phyloP scores from a whole-genome alignment of 1,140 invertebrate species.

The Panulirus ornatus region DNA sequence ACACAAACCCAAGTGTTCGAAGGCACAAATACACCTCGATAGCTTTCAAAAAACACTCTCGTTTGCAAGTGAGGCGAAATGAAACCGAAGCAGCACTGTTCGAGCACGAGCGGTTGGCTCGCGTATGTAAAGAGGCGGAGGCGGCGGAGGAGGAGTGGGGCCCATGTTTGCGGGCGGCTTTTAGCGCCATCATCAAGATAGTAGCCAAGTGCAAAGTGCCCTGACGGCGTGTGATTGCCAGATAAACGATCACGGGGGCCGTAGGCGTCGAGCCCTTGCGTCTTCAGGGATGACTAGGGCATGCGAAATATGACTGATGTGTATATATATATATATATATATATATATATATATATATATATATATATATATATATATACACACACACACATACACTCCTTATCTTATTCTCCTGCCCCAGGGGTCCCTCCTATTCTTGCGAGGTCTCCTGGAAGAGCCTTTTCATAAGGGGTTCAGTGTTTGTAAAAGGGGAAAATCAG shows the following conservation, averaged over 20 bases:
- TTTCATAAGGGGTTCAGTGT: too few species aligned
- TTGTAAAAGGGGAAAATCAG: too few species aligned
- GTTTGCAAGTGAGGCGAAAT: too few species aligned
- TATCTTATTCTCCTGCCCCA: too few species aligned
- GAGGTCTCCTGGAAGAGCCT: too few species aligned
- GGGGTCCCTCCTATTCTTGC: too few species aligned
- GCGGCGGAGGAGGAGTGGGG: background rate
- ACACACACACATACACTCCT: background rate
- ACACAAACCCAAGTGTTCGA: too few species aligned
- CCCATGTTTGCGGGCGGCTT: background rate
- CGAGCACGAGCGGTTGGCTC: too few species aligned
- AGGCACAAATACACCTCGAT: too few species aligned
- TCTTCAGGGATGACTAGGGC: background rate
- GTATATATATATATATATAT: conserved; percentile 14
- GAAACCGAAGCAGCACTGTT: too few species aligned
- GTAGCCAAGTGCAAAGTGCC: conserved; percentile 15
- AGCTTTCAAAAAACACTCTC: too few species aligned
- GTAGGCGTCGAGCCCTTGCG: background rate
- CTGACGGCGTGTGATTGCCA: conserved; percentile 10
- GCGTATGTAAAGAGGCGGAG: background rate
- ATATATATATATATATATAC: conserved; percentile 7
- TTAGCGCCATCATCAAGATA: conserved; percentile 37
- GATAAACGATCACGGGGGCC: conserved; percentile 9
- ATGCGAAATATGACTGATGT: too few species aligned
- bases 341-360: conserved; percentile 4